phyloP scores from a whole-genome alignment of 1,140 invertebrate species.

The Drosophila ogumai region DNA sequence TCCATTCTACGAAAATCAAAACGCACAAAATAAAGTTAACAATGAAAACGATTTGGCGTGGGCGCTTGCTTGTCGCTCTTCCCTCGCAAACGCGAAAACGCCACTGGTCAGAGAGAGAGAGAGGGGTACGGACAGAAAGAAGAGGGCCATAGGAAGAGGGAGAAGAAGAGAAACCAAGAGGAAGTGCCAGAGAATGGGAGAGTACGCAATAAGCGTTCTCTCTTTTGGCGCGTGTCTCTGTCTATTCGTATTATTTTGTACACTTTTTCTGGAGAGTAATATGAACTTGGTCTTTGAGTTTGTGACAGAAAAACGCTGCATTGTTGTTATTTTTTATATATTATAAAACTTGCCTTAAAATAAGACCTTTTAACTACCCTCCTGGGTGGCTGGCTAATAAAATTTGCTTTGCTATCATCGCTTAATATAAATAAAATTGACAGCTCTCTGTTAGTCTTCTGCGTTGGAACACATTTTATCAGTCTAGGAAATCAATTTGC shows the following conservation, averaged over 20 bases:
- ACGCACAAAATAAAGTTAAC: slow-evolving; percentile 53
- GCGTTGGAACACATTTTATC: too few relatives aligned
- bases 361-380: too few relatives aligned
- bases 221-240: slow-evolving; percentile 35
- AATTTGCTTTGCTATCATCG: too few relatives aligned
- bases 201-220: slow-evolving; percentile 27
- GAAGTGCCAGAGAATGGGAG: slow-evolving; percentile 32
- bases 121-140: neutral
- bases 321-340: too few relatives aligned
- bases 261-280: neutral
- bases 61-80: slow-evolving; percentile 26
- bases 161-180: slow-evolving; percentile 1
- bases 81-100: slow-evolving; percentile 11
- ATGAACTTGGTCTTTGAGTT: neutral
- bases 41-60: slow-evolving; percentile 50
- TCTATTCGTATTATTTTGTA: slow-evolving; percentile 6
- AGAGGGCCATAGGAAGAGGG: neutral
- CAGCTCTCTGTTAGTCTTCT: too few relatives aligned
- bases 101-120: slow-evolving; percentile 19
- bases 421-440: too few relatives aligned
- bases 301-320: neutral
- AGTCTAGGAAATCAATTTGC: neutral
- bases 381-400: too few relatives aligned
- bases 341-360: too few relatives aligned
- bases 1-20: slow-evolving; percentile 48